Base-by-base conservation (phyloP, 1,140 invertebrate genomes). In the Cataglyphis hispanica region DNA sequence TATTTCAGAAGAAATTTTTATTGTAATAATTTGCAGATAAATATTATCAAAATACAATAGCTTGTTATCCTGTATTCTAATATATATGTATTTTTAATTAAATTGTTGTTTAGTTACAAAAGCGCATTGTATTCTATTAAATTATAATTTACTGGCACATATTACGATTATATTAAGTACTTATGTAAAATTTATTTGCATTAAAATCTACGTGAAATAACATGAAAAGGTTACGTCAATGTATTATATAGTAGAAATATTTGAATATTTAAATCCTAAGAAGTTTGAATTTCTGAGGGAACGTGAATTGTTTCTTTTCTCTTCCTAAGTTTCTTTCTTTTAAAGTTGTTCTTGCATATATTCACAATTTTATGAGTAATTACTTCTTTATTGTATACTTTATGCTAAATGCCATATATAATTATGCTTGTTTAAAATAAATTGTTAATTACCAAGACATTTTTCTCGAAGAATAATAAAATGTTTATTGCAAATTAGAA, bases 401-500 rank as follows among this genome's bases (percentile, higher is more conserved):
- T 2, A 22, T n/a, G 13, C 10, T 56, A 16, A 37, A 34, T 5
- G 10, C 31, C 19, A 43, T 70, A 43, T 70, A 13, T 2, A 58
- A 43, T 81, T 31, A 31, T n/a, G 1, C 31, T 22, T 34, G n/a
- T 1, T 56, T 61, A 46, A 22, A 74, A 61, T 72, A 60, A 19
- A 46, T 61, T 10, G 7, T 72, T 25, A 60, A 77, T 31, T 56
- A 10, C 0, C 22, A 10, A 2, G 13, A 56, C 34, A 53, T 40
- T 40, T 80, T 69, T 40, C 43, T 40, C 22, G 6, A 5, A 37
- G 34, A 25, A 40, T 67, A 80, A 31, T 69, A 69, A 80, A 74
- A 83, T 60, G 58, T 74, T 83, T 60, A 74, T 43, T 27, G 4
- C 37, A 72, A 74, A 74, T 60, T 43, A 60, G n/a, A 60, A 13